phyloP scores from a whole-genome alignment of 1,140 invertebrate species.

The Nymphalis io region DNA sequence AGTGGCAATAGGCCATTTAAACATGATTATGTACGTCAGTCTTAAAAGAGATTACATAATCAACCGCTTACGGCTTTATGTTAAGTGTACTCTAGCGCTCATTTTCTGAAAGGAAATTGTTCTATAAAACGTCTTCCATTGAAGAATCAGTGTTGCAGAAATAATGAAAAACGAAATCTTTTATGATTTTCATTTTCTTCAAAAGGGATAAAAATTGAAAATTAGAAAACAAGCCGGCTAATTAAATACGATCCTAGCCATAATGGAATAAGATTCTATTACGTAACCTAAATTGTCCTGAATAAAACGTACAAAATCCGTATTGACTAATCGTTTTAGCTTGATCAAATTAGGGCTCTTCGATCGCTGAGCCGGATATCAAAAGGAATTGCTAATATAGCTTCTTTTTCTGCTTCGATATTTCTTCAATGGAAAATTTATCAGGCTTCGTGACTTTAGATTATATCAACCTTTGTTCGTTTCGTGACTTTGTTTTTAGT shows the following conservation, averaged over 20 bases:
- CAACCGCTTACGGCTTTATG: neutral
- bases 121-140: constrained; percentile 47
- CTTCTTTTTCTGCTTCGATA: constrained; percentile 8
- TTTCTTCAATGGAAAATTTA: constrained; percentile 13
- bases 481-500: neutral
- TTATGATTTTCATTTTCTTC: constrained; percentile 21
- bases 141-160: constrained; percentile 34
- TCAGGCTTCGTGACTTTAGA: constrained; percentile 3
- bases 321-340: constrained; percentile 13
- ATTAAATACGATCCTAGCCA: constrained; percentile 42
- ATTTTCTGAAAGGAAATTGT: constrained; percentile 58
- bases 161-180: constrained; percentile 50
- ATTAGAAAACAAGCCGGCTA: constrained; percentile 43
- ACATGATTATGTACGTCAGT: too few relatives aligned
- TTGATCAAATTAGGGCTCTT: constrained; percentile 19
- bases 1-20: too few relatives aligned
- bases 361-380: constrained; percentile 23
- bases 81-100: constrained; percentile 9
- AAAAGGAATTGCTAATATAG: constrained; percentile 24
- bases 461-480: constrained; percentile 5
- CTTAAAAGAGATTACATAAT: too few relatives aligned
- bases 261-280: constrained; percentile 49
- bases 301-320: constrained; percentile 15
- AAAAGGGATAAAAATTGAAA: constrained; percentile 48
- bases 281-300: constrained; percentile 31